Evolutionary conservation across 2,888 invertebrate genomes (phyloP), one percentile per base, ranked within the genome.

Genomic region (Caenorhabditis japonica): DNA sequence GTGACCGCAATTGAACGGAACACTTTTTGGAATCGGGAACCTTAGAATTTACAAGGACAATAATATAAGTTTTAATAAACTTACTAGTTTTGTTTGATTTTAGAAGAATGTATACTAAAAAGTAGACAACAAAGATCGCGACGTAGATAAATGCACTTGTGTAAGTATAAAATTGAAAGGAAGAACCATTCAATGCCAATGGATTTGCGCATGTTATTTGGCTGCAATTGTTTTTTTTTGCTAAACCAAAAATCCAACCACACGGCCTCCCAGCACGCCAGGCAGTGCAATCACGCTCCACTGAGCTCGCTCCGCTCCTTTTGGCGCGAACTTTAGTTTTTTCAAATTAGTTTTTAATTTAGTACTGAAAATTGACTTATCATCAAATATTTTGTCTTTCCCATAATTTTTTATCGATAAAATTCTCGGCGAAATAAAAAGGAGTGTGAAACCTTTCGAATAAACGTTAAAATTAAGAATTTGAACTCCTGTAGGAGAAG

Each of bases 1-100:
- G 74, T 75, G 3, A 75, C 66, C 1, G 52, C 46, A 17, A 77
- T 70, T 5, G 74, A 75, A 23, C 68, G 71, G 52, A 77, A 77
- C 1, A 75, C 77, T 25, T 61, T 53, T 36, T 77, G 73, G 52
- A 73, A 70, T 12, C 76, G 53, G 1, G 61, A 36, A 30, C 70
- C 76, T 72, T 19, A 4, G 23, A 5, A 25, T 8, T 12, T 21
- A 4, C 13, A 13, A 13, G 13, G n/a, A n/a, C n/a, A n/a, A n/a
- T n/a, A n/a, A n/a, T n/a, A n/a, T n/a, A 15, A 12, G 36, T 19
- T 4, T 4, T 2, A 4, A 19, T 0, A 5, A 36, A 13, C 61
- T 43, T 21, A 76, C 76, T 76, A 36, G 70, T 64, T 33, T 64
- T 69, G 13, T 61, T 68, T n/a, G 34, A 59, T 19, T 66, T 70